Evolutionary conservation across 2,113 vertebrate genomes (phyloP).

Genomic region (Enhydra lutris): DNA sequence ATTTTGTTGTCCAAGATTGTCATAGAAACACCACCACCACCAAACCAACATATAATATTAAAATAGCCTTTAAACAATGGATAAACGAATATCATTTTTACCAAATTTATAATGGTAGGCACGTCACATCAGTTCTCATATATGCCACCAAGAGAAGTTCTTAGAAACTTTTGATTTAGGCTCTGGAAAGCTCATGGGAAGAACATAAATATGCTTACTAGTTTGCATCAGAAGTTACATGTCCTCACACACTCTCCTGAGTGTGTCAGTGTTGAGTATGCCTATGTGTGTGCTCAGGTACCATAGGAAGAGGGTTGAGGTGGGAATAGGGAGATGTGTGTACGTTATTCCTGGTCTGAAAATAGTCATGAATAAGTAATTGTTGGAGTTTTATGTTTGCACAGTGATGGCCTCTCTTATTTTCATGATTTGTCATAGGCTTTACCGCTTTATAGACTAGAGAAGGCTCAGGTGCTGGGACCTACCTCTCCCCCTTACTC

Average conservation of each 20-base stretch:
- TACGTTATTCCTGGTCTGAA: neutral
- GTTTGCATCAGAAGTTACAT: neutral
- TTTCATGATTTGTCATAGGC: neutral
- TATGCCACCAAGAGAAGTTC: neutral
- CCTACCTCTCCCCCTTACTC: neutral
- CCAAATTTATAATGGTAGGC: neutral
- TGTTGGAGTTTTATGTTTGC: neutral
- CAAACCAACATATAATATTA: neutral
- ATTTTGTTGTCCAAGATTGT: slow-evolving; percentile 13
- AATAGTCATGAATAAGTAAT: neutral
- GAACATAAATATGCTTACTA: neutral
- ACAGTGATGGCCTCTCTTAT: neutral
- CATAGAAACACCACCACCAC: neutral
- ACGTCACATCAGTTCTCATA: neutral
- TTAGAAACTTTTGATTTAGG: slow-evolving; percentile 13
- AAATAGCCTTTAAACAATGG: neutral
- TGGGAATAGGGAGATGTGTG: neutral
- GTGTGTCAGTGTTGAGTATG: neutral
- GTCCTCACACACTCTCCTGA: neutral
- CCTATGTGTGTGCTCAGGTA: neutral
- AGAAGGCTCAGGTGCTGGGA: neutral
- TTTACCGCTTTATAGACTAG: neutral
- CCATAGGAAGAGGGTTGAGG: neutral
- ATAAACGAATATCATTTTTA: neutral
- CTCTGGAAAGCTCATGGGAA: neutral